Evolutionary conservation across 2,113 vertebrate genomes (phyloP).

Genomic region (Pygoscelis antarcticus): DNA sequence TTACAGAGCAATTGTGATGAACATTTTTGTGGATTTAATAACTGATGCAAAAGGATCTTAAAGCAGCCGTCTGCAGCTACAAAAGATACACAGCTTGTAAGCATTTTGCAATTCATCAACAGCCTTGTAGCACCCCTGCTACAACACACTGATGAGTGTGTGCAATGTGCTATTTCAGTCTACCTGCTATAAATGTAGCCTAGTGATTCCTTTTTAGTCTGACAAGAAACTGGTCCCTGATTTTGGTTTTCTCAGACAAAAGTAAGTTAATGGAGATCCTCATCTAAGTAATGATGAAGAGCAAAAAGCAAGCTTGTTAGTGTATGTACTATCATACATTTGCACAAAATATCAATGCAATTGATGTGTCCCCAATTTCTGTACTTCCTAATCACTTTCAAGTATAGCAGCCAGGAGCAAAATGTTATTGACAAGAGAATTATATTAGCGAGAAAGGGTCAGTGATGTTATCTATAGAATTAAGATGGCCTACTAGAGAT

Average conservation of each 20-base stretch:
- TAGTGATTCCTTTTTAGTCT: neutral
- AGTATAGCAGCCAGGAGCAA: neutral
- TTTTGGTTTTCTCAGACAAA: neutral
- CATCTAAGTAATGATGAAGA: neutral
- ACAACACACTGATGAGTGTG: neutral
- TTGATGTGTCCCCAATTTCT: neutral
- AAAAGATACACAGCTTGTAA: neutral
- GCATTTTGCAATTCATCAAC: neutral
- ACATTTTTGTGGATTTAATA: neutral
- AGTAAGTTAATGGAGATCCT: neutral
- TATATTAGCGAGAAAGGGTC: neutral
- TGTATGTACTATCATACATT: neutral
- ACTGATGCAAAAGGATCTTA: neutral
- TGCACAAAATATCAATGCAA: neutral
- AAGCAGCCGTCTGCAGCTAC: neutral
- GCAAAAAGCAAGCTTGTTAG: neutral
- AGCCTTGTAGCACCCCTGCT: neutral
- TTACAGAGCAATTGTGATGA: neutral
- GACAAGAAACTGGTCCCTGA: neutral
- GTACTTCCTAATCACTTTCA: neutral
- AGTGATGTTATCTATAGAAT: neutral
- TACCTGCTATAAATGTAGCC: neutral
- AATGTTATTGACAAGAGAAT: neutral
- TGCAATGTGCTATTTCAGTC: neutral
- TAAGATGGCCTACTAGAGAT: neutral